These are phyloP conservation scores for Diglossa cyanea DNA, from an alignment of 2,797 vertebrate species.

Conservation along the genomic window DNA sequence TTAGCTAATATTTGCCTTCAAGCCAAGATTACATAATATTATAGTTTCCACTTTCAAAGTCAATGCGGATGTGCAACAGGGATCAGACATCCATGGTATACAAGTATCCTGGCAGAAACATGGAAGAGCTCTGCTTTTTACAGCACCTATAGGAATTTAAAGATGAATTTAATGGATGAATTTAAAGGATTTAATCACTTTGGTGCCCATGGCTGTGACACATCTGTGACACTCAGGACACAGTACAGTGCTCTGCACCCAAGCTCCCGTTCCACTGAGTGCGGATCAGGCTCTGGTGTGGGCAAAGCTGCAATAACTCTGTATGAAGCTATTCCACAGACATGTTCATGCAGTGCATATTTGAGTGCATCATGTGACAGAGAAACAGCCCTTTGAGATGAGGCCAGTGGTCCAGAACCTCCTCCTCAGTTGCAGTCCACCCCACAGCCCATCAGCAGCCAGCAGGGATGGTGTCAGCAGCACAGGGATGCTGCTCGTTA, in stretches of 20 bases:
- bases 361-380: not conserved
- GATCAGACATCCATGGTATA: not conserved
- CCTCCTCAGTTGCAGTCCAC: not conserved
- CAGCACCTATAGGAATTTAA: not conserved
- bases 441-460: not conserved
- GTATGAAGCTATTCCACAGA: not conserved
- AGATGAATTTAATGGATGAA: not conserved
- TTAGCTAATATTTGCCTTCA: conserved; percentile 26
- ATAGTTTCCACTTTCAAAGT: conserved; percentile 12
- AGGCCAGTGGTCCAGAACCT: conserved; percentile 2
- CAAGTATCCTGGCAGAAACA: not conserved
- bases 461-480: not conserved
- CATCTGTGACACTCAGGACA: not conserved
- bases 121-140: not conserved
- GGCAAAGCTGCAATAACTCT: not conserved
- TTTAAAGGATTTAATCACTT: not conserved
- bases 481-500: not conserved
- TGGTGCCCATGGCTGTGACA: not conserved
- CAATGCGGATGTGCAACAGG: not conserved
- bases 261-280: not conserved
- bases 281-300: not conserved
- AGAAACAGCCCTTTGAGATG: not conserved
- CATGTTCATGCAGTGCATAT: not conserved
- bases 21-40: conserved; percentile 27
- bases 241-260: fast-evolving